Evolutionary conservation across 2,797 vertebrate genomes (phyloP), one percentile per base, ranked within the genome.

Genomic region (Sorex maritimensis): DNA sequence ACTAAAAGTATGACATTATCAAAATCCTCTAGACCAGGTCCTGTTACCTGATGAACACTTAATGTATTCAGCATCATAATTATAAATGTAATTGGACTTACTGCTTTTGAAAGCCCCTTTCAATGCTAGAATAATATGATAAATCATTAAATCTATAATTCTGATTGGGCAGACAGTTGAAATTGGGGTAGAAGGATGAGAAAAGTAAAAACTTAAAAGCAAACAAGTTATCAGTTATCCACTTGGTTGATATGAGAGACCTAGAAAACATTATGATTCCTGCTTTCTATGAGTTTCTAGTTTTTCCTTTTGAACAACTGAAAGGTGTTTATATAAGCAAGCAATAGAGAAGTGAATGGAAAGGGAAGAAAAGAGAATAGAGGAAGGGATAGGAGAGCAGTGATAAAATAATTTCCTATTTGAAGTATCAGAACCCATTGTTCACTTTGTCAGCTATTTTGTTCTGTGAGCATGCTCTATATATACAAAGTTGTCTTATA

Each of bases 141-240:
- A 71, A 71, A 41, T 79, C 12, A 78, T 78, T 55, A 79, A 94
- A 81, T 81, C 12, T 46, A 11, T 15, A 81, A 12, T 8, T 78
- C 69, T 81, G 12, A 24, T 13, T 82, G 3, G 17, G 61, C 24
- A 49, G 24, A 44, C 2, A 19, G 6, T 81, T 86, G 10, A 8
- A 71, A 4, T 7, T 4, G 61, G 11, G 0, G 26, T 61, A 0
- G 1, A n/a, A 24, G 5, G 1, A 49, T 15, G 3, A 10, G 0
- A 49, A 72, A 41, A 58, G 68, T 3, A 74, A 90, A 71, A 86
- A 78, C 5, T 61, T 61, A 49, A 89, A 92, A 86, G 4, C 68
- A 72, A 92, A 81, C 46, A 46, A 49, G 74, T 41, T 11, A 77
- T 21, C 10, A 79, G 63, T 0, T 30, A 46, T 19, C n/a, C 26